Evolutionary conservation across 2,797 vertebrate species (phyloP).

Genomic region (Rhincodon typus): DNA sequence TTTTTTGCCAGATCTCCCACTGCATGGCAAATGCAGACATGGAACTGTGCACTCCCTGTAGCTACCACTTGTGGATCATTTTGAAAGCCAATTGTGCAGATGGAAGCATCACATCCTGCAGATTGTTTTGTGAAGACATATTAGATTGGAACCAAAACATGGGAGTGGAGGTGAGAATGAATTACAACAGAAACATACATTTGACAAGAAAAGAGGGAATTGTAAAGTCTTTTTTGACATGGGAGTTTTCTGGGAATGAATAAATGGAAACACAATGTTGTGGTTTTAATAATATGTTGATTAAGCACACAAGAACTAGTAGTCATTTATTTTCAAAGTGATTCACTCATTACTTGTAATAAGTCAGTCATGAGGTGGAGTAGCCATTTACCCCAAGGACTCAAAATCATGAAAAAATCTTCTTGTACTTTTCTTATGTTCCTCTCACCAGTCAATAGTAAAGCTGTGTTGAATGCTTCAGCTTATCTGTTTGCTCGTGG

Average conservation of each 20-base stretch:
- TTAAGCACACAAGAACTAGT: neutral
- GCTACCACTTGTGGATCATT: neutral
- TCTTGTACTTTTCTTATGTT: neutral
- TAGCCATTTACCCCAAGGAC: neutral
- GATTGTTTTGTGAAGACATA: neutral
- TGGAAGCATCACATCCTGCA: neutral
- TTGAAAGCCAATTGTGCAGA: neutral
- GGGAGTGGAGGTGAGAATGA: neutral
- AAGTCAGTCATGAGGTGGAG: too few species aligned
- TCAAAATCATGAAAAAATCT: neutral
- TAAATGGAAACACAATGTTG: neutral
- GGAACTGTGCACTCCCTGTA: neutral
- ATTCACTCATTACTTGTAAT: neutral
- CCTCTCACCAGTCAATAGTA: neutral
- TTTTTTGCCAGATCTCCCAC: neutral
- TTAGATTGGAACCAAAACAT: neutral
- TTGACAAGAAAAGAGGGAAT: neutral
- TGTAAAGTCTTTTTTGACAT: neutral
- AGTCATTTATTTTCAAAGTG: neutral
- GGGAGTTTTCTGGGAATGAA: neutral
- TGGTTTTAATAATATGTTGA: neutral
- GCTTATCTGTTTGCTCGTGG: neutral
- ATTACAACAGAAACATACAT: neutral
- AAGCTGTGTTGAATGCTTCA: neutral
- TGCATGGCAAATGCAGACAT: neutral